phyloP scores from a whole-genome alignment of 2,113 vertebrate genomes.

The Vimba vimba region DNA sequence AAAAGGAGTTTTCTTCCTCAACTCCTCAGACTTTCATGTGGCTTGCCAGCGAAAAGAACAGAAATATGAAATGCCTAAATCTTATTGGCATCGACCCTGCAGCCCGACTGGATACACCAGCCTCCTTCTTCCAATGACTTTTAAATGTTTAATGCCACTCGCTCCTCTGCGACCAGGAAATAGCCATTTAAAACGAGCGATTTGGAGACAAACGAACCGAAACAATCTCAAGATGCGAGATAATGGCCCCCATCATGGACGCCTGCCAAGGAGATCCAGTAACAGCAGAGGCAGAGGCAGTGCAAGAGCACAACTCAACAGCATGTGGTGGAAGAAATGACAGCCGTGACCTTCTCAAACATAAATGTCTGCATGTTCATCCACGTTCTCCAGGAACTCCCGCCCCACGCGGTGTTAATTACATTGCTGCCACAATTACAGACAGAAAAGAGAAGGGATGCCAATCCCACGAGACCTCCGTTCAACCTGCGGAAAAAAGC shows the following conservation, averaged over 20 bases:
- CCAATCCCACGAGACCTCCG: background rate
- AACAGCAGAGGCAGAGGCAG: conserved; percentile 54
- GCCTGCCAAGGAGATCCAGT: conserved; percentile 47
- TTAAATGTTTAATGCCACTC: conserved; percentile 59
- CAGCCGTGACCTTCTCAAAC: conserved; percentile 40
- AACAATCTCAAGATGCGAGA: conserved; percentile 52
- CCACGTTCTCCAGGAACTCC: background rate
- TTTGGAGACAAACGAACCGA: conserved; percentile 57
- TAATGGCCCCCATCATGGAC: conserved; percentile 62
- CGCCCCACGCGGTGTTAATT: conserved; percentile 5
- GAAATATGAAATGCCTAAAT: conserved; percentile 1
- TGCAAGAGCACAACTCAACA: conserved; percentile 21
- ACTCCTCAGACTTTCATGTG: conserved; percentile 6
- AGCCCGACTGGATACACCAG: conserved; percentile 47
- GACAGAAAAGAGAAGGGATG: conserved; percentile 8
- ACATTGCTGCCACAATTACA: conserved; percentile 30
- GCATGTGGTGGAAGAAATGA: conserved; percentile 31
- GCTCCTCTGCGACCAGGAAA: conserved; percentile 47
- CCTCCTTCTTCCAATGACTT: conserved; percentile 32
- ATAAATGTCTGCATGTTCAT: conserved; percentile 18
- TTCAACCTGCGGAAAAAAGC: background rate
- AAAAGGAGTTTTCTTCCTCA: conserved; percentile 67
- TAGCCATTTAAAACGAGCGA: conserved; percentile 56
- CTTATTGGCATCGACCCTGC: conserved; percentile 19
- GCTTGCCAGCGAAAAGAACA: conserved; percentile 43